Evolutionary conservation across 2,888 invertebrate genomes (phyloP).

Genomic region (Ptychoptera albimana): DNA sequence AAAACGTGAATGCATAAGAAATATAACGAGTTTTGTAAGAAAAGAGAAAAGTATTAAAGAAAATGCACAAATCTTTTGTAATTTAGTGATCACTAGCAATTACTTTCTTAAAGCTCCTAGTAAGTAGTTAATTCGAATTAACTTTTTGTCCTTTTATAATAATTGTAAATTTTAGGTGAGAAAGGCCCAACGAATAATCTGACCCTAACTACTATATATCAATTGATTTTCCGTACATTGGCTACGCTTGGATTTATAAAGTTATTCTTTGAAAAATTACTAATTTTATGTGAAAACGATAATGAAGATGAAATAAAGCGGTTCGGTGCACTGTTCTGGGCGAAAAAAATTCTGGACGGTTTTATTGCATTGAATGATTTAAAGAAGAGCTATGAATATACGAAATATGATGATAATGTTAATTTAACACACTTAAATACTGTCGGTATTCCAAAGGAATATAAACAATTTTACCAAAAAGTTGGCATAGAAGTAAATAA

Average conservation of each 20-base stretch:
- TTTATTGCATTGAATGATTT: conserved; percentile 22
- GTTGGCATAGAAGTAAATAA: too few relatives aligned
- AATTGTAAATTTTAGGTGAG: background rate
- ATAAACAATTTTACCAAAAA: too few relatives aligned
- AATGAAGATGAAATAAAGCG: conserved; percentile 14
- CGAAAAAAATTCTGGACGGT: conserved; percentile 19
- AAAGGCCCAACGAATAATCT: background rate
- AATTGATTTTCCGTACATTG: conserved; percentile 21
- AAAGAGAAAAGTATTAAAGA: background rate
- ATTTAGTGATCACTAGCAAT: background rate
- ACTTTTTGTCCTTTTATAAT: background rate
- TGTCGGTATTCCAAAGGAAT: too few relatives aligned
- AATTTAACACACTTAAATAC: too few relatives aligned
- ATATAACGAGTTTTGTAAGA: background rate
- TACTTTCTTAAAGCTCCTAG: background rate
- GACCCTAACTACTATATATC: conserved; percentile 17
- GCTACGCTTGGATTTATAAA: conserved; percentile 23
- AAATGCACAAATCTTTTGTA: background rate
- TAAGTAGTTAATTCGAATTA: too few relatives aligned
- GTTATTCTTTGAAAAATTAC: conserved; percentile 19
- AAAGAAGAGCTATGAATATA: conserved; percentile 13
- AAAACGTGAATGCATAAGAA: background rate
- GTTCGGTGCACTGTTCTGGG: conserved; percentile 25
- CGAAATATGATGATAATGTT: too few relatives aligned
- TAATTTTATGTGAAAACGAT: conserved; percentile 20